These are phyloP conservation scores for Epirrhoe tristata DNA, from an alignment of 2,888 invertebrate species.

Conservation along the genomic window DNA sequence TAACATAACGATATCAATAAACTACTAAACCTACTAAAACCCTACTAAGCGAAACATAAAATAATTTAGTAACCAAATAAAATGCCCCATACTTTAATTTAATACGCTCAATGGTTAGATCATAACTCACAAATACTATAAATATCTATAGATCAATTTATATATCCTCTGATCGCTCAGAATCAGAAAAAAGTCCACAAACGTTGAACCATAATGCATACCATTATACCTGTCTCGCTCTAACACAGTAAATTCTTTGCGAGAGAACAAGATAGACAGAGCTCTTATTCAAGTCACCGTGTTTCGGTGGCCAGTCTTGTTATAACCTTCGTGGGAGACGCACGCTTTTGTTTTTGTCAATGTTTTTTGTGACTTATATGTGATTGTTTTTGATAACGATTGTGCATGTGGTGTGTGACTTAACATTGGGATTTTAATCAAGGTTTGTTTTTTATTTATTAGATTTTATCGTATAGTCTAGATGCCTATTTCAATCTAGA, in stretches of 20 bases:
- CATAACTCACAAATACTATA: slow-evolving; percentile 78
- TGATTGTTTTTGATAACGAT: slow-evolving; percentile 10
- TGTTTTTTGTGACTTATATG: slow-evolving; percentile 22
- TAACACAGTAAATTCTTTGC: slow-evolving; percentile 17
- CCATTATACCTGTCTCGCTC: slow-evolving; percentile 70
- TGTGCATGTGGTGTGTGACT: slow-evolving; percentile 28
- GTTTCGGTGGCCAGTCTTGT: slow-evolving; percentile 59
- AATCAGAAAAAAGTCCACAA: slow-evolving; percentile 76
- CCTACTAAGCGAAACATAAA: slow-evolving; percentile 28
- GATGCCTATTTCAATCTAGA: neutral
- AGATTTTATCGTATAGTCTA: no score
- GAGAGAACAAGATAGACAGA: slow-evolving; percentile 53
- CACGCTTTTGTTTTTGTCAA: slow-evolving; percentile 33
- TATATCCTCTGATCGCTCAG: slow-evolving; percentile 76
- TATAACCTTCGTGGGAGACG: slow-evolving; percentile 35
- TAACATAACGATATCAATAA: slow-evolving; percentile 34
- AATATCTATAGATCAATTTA: slow-evolving; percentile 74
- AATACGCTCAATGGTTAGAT: slow-evolving; percentile 50
- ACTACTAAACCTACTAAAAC: slow-evolving; percentile 25
- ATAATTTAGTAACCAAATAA: slow-evolving; percentile 27
- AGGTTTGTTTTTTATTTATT: slow-evolving; percentile 31
- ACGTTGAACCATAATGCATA: slow-evolving; percentile 76
- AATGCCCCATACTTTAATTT: slow-evolving; percentile 45
- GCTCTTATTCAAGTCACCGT: slow-evolving; percentile 64
- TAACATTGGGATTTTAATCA: slow-evolving; percentile 35